Evolutionary conservation across 2,888 invertebrate genomes (phyloP), one percentile per base, ranked within the genome.

Genomic region (Cosmia trapezina): DNA sequence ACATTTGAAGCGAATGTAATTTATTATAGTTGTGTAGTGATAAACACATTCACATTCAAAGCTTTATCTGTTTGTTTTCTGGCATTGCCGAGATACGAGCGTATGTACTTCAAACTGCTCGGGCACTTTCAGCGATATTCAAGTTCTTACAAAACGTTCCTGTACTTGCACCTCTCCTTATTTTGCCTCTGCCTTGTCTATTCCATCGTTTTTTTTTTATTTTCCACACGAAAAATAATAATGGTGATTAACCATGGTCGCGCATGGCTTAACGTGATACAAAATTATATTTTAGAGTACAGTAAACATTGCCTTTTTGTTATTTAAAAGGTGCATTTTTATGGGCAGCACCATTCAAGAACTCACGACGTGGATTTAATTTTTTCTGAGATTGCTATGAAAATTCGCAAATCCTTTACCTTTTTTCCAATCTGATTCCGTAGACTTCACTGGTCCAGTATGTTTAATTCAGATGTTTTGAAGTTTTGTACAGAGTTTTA

Each of bases 1-100:
- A 91, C 89, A 89, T 86, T 85, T 87, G 77, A 81, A 86, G 86
- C 83, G 86, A 85, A 86, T 89, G 87, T 85, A 87, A 82, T 66
- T 28, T 69, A 70, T 89, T 85, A 87, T 88, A 85, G 84, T 76
- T 87, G 86, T 89, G 85, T 92, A 89, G 87, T 88, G 43, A 87
- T 73, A 61, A 86, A 89, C 88, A 90, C 90, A 90, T 91, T 90
- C 87, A 90, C 88, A 89, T 90, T 92, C 77, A 87, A 93, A 94
- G 95, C 96, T 96, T 96, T 95, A 96, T 95, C 95, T 96, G 96
- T 96, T 96, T 96, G 95, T 96, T 96, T 96, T 96, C 96, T 96
- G 96, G 95, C 95, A 96, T 95, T 93, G 95, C 95, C 95, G 94
- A 92, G 90, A 91, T 90, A 86, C 88, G 88, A 91, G 91, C 93